Base-by-base conservation (phyloP, 2,888 invertebrate genomes). In the Epirrhoe alternata region DNA sequence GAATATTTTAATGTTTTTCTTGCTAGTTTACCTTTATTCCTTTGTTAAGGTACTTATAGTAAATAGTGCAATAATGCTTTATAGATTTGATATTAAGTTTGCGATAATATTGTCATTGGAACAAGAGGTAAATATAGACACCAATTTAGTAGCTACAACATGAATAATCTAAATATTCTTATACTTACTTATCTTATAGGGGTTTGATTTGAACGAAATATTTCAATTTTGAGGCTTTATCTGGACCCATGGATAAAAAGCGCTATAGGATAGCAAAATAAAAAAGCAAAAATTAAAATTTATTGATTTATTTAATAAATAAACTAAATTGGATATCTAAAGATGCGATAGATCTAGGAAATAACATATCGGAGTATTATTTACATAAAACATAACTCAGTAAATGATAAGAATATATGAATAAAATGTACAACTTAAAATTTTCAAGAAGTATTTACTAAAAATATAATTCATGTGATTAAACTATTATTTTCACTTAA, bases 261-360 rank as follows among this genome's bases (percentile, higher is more conserved):
- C 69, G 72, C 76, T 66, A 72, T 68, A 77, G 75, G 72, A 72
- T 73, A 66, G 73, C 81, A 78, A 70, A 77, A 77, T 80, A 77
- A 81, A 85, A 84, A 85, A 84, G 78, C 74, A 64, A 58, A 77
- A 83, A 82, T 81, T 84, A 86, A 86, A 86, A 81, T 81, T 84
- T 86, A 86, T 86, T 84, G 85, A 88, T 90, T 92, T 90, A 90
- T 89, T 87, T 87, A 84, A 91, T 92, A 92, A 92, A 91, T 92
- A 92, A 89, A 87, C 89, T 90, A 89, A 90, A 89, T 83, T 84
- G 86, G 83, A 85, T 88, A 87, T 86, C 87, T 89, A 89, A 87
- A 70, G 71, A 88, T 82, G 85, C 82, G 86, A 87, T 81, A 85
- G 77, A 81, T 82, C 85, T 89, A 88, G 82, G 82, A 85, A 87